Evolutionary conservation across 1,140 invertebrate species (phyloP).

Genomic region (Phocides pigmalion): DNA sequence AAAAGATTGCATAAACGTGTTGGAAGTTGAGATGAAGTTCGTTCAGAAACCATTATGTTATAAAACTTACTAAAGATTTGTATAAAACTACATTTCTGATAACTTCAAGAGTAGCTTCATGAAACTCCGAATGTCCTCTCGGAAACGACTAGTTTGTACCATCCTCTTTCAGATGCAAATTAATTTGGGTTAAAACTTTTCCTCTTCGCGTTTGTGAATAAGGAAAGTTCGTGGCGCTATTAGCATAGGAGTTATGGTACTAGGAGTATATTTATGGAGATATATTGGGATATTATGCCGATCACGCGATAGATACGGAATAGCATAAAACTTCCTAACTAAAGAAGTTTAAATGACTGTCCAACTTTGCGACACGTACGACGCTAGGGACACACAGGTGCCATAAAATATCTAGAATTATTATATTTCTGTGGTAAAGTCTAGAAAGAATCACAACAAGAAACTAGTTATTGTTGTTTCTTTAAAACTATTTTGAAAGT

Average conservation of each 20-base stretch:
- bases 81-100: neutral
- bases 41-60: neutral
- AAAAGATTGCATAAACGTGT: too few species aligned
- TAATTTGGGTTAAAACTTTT: slow-evolving; percentile 50
- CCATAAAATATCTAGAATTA: neutral
- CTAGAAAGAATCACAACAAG: too few species aligned
- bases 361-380: slow-evolving; percentile 24
- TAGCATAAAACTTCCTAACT: slow-evolving; percentile 38
- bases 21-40: too few species aligned
- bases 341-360: slow-evolving; percentile 35
- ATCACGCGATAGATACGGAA: slow-evolving; percentile 35
- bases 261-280: slow-evolving; percentile 19
- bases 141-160: slow-evolving; percentile 51
- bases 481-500: too few species aligned
- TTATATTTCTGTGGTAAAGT: neutral
- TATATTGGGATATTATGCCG: slow-evolving; percentile 27
- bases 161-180: slow-evolving; percentile 61
- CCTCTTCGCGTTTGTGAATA: slow-evolving; percentile 55
- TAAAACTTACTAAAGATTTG: slow-evolving; percentile 7
- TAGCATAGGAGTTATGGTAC: slow-evolving; percentile 34
- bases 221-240: slow-evolving; percentile 46
- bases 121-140: slow-evolving; percentile 39
- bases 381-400: slow-evolving; percentile 3
- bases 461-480: too few species aligned
- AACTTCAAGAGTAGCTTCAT: slow-evolving; percentile 18